Evolutionary conservation across 1,140 invertebrate species (phyloP).

Genomic region (Drosophila murphyi): DNA sequence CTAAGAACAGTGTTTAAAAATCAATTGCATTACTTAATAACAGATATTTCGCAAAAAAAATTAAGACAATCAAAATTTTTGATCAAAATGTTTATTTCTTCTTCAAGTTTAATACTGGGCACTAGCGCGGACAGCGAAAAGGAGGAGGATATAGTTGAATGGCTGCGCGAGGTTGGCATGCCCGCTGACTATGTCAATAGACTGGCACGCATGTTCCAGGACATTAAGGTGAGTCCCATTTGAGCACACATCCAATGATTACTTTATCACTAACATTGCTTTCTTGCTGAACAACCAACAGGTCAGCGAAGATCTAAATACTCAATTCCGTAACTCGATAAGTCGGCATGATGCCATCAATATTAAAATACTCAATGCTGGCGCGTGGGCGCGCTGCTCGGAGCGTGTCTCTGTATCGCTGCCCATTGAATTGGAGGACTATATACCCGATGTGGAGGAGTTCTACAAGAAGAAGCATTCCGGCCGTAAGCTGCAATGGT

Average conservation of each 20-base stretch:
- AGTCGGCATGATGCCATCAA: constrained; percentile 90
- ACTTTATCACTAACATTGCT: neutral
- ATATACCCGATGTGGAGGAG: constrained; percentile 98
- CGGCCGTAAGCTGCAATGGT: constrained; percentile 99
- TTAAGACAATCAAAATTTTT: no score
- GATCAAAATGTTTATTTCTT: neutral
- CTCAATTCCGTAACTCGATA: constrained; percentile 92
- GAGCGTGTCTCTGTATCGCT: constrained; percentile 97
- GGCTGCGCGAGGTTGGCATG: constrained; percentile 98
- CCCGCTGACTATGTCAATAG: constrained; percentile 99
- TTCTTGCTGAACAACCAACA: constrained; percentile 8
- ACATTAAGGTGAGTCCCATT: constrained; percentile 93
- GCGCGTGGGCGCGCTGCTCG: constrained; percentile 97
- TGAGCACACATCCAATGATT: neutral
- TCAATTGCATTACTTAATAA: no score
- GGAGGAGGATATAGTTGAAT: constrained; percentile 99
- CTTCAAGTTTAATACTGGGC: constrained; percentile 91
- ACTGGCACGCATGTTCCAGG: constrained; percentile 98
- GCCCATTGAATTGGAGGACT: constrained; percentile 98
- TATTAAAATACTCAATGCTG: constrained; percentile 98
- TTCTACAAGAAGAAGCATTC: constrained; percentile 98
- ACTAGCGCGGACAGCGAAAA: constrained; percentile 99
- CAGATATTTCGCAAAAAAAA: no score
- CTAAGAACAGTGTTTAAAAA: no score
- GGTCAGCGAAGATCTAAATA: constrained; percentile 97